Evolutionary conservation across 2,797 vertebrate genomes (phyloP), one percentile per base, ranked within the genome.

Genomic region (Xyrichtys novacula): DNA sequence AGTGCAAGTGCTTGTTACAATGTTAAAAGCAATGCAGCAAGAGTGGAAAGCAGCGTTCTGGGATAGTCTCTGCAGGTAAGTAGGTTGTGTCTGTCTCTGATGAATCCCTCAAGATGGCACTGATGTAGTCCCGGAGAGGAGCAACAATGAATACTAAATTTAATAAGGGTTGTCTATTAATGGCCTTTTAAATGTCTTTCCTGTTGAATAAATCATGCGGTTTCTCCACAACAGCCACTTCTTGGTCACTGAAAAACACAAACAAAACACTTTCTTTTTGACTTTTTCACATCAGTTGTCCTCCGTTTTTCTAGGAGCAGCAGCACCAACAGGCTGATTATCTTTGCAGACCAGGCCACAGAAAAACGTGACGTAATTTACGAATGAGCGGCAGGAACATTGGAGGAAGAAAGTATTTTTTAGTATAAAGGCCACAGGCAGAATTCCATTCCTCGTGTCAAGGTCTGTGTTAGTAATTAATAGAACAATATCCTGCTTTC

Each of bases 1-100:
- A 76, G 73, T 66, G 61, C 32, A 50, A 47, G 23, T 74, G 38
- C 76, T 36, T 74, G 70, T 76, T 17, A 9, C 23, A 25, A 31
- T 59, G 57, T 74, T 48, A 20, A 8, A 50, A 23, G 19, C 15
- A 2, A 42, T 63, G n/a, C 31, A 56, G 26, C 44, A 19, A 2
- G 3, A 42, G 34, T 26, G 19, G 28, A n/a, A 15, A 38, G 38
- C 38, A 42, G 26, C 42, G 38, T 64, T 64, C 38, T 6, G 2
- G 25, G 61, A 42, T 38, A 36, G 61, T 46, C 46, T 31, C 34
- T 48, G 28, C 26, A 26, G 25, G 56, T 56, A 59, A 73, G 66
- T 28, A 63, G 44, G 43, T 54, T 57, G 17, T 71, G 39, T 61
- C 9, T 5, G 22, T 25, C 49, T 53, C 50, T 40, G 20, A 20